Evolutionary conservation across 2,797 vertebrate genomes (phyloP).

Genomic region (Iguana delicatissima): DNA sequence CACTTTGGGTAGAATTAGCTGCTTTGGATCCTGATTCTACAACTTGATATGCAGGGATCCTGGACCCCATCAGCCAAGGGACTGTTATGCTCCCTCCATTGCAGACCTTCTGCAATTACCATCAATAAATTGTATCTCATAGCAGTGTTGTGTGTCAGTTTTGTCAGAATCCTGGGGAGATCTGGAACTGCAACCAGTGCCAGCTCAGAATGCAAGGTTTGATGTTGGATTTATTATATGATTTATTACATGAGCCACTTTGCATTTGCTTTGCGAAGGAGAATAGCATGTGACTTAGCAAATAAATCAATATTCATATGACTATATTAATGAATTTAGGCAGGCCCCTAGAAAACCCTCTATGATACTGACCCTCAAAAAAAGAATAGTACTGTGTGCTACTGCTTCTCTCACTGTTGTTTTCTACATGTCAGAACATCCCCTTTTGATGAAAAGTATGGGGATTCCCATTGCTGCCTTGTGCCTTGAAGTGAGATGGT

Average conservation of each 20-base stretch:
- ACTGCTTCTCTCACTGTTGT: not conserved
- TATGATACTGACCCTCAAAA: not conserved
- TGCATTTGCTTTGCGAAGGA: not conserved
- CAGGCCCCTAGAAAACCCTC: not conserved
- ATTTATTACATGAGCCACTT: not conserved
- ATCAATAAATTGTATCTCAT: too few relatives aligned
- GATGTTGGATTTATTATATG: not conserved
- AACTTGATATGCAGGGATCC: too few relatives aligned
- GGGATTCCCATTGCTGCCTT: not conserved
- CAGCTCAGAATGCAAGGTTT: not conserved
- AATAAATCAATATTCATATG: not conserved
- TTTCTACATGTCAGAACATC: not conserved
- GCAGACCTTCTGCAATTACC: too few relatives aligned
- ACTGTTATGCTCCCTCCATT: too few relatives aligned
- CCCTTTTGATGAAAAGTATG: not conserved
- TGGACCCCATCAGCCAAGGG: too few relatives aligned
- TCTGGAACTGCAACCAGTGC: too few relatives aligned
- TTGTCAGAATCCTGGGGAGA: too few relatives aligned
- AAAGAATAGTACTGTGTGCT: not conserved
- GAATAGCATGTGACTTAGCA: not conserved
- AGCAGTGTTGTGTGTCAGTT: too few relatives aligned
- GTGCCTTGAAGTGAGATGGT: not conserved
- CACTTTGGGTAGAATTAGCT: too few relatives aligned
- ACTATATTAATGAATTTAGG: not conserved
- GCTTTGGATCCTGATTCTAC: too few relatives aligned